Evolutionary conservation across 2,888 invertebrate species (phyloP).

Genomic region (Drosophila lutescens): DNA sequence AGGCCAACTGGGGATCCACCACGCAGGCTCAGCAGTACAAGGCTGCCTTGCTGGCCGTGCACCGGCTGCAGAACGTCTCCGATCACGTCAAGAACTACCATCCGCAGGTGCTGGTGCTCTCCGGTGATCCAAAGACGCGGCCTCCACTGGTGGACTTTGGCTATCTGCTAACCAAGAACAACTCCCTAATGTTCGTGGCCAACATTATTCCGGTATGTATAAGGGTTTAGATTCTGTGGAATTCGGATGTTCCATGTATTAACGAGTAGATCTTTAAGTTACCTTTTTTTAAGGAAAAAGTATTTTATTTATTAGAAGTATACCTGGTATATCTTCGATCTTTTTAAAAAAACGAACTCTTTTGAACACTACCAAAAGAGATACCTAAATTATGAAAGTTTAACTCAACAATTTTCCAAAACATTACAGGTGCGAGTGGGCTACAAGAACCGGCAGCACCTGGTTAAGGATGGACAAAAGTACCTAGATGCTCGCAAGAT

Average conservation of each 20-base stretch:
- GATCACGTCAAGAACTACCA: slow-evolving; percentile 99
- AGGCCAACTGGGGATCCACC: slow-evolving; percentile 99
- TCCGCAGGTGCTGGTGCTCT: slow-evolving; percentile 94
- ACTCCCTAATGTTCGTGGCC: slow-evolving; percentile 95
- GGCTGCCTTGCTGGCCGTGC: slow-evolving; percentile 93
- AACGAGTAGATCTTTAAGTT: too few relatives aligned
- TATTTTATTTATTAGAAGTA: too few relatives aligned
- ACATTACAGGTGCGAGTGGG: slow-evolving; percentile 85
- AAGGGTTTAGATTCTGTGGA: neutral
- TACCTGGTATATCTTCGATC: too few relatives aligned
- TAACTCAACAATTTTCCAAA: too few relatives aligned
- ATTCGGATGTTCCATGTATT: too few relatives aligned
- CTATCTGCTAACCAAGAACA: slow-evolving; percentile 94
- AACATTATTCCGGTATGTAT: slow-evolving; percentile 91
- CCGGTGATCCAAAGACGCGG: slow-evolving; percentile 92
- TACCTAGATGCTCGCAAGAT: slow-evolving; percentile 93
- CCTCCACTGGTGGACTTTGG: slow-evolving; percentile 97
- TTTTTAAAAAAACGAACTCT: too few relatives aligned
- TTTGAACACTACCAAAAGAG: too few relatives aligned
- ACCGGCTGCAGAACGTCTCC: slow-evolving; percentile 91
- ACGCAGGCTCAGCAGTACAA: slow-evolving; percentile 98
- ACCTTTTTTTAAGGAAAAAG: too few relatives aligned
- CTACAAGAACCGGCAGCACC: slow-evolving; percentile 87
- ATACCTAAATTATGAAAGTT: too few relatives aligned
- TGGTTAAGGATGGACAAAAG: slow-evolving; percentile 88